These are phyloP conservation scores for Pristionchus entomophagus DNA, from an alignment of 2,888 invertebrate genomes.

Conservation along the genomic window DNA sequence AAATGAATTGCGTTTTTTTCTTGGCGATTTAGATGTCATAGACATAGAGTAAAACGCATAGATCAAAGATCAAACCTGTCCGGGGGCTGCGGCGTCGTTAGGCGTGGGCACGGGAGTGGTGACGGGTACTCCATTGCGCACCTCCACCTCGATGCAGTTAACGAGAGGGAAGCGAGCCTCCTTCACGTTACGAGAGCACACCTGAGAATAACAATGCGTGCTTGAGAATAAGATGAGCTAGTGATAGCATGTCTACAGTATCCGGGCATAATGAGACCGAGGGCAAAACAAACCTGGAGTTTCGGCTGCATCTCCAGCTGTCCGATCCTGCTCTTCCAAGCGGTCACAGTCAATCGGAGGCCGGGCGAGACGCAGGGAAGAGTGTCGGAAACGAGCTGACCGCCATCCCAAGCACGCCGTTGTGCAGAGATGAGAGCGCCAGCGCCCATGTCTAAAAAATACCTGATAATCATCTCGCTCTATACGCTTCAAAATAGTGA, in stretches of 20 bases:
- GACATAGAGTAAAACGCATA: background rate
- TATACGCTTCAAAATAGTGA: no score
- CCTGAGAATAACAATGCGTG: no score
- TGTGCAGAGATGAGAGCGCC: constrained; percentile 60
- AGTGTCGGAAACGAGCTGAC: constrained; percentile 63
- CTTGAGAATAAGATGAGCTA: no score
- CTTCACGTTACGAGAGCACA: constrained; percentile 62
- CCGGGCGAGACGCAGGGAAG: constrained; percentile 61
- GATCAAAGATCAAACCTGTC: constrained; percentile 53
- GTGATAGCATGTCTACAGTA: no score
- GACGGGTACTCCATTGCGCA: constrained; percentile 66
- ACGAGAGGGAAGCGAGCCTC: constrained; percentile 63
- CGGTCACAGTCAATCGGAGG: constrained; percentile 61
- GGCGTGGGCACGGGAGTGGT: constrained; percentile 60
- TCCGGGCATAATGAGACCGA: background rate
- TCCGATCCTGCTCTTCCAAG: constrained; percentile 60
- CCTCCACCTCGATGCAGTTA: constrained; percentile 64
- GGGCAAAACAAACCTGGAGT: constrained; percentile 54
- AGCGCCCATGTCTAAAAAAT: constrained; percentile 56
- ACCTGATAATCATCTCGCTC: no score
- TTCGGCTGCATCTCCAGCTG: constrained; percentile 60
- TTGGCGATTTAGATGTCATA: background rate
- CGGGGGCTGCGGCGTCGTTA: constrained; percentile 57
- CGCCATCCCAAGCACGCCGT: constrained; percentile 66
- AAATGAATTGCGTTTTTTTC: no score